A percentile compares a stretch with the other conserved stretches of the same genome.
These are phyloP conservation scores for Oenanthe melanoleuca DNA, from an alignment of 2,113 vertebrate genomes.

Conservation along the genomic window DNA sequence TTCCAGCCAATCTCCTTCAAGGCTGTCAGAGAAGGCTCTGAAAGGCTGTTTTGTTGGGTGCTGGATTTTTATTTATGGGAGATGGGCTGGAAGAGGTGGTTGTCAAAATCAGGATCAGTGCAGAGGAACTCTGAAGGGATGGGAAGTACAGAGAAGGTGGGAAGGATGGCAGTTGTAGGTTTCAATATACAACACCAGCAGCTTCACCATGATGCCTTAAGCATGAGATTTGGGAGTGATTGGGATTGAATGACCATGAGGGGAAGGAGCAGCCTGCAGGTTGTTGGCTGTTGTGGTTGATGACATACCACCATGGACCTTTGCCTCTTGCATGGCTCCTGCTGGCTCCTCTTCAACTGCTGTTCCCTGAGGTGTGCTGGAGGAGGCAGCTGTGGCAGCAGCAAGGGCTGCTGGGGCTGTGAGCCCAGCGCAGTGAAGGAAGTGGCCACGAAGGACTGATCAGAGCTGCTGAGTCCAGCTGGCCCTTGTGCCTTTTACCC, in stretches of 20 bases:
- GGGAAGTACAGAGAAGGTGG: neutral
- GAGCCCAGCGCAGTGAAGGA: neutral
- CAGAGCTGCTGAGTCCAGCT: neutral
- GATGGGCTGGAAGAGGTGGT: neutral
- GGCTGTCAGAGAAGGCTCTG: neutral
- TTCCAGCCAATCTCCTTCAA: neutral
- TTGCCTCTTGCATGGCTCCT: neutral
- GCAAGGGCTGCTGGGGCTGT: neutral
- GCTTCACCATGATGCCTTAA: neutral
- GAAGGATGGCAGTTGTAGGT: neutral
- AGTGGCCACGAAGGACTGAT: neutral
- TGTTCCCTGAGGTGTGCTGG: neutral
- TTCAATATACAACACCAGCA: neutral
- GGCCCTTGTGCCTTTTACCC: neutral
- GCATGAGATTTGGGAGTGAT: neutral
- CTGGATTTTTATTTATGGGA: neutral
- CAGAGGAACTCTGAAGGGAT: neutral
- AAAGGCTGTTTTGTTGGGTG: neutral
- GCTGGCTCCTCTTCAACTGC: accelerated
- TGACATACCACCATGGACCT: neutral
- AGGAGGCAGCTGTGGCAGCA: neutral
- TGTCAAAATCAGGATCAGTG: neutral
- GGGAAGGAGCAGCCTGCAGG: neutral
- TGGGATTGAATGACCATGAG: neutral
- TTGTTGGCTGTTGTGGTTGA: accelerated